A percentile compares a stretch with the other conserved stretches of the same genome.
Evolutionary conservation across 2,888 invertebrate species (phyloP).

Genomic region (Sceliomorpha sp.): DNA sequence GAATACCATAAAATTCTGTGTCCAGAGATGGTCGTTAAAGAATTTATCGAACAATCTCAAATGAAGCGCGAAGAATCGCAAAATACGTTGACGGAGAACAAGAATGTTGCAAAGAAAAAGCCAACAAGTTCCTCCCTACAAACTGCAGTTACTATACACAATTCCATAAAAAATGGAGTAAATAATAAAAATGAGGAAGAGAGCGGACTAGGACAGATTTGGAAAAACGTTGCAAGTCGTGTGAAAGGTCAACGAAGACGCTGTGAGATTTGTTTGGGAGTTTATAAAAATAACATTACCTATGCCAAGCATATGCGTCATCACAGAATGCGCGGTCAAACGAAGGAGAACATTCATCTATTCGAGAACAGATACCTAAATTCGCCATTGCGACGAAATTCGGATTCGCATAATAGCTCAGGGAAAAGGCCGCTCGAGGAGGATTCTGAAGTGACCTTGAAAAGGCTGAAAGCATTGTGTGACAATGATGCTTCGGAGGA

Average conservation of each 20-base stretch:
- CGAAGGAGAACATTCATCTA: constrained; percentile 62
- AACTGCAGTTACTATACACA: background rate
- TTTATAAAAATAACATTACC: constrained; percentile 38
- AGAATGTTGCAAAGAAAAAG: constrained; percentile 15
- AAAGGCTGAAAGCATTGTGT: no score
- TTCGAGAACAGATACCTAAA: constrained; percentile 55
- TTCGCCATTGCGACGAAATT: constrained; percentile 40
- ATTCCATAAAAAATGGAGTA: no score
- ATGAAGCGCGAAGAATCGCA: background rate
- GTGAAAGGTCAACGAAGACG: no score
- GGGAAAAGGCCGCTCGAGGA: background rate
- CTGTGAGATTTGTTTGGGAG: constrained; percentile 61
- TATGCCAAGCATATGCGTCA: constrained; percentile 44
- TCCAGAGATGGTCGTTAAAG: constrained; percentile 59
- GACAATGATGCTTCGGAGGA: background rate
- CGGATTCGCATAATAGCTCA: background rate
- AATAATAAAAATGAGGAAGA: no score
- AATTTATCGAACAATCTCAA: constrained; percentile 18
- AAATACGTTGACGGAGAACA: background rate
- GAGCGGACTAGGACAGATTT: no score
- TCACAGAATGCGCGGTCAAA: constrained; percentile 61
- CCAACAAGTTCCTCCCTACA: background rate
- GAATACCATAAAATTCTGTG: constrained; percentile 73
- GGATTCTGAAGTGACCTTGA: background rate
- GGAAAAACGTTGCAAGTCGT: background rate